phyloP scores from a whole-genome alignment of 2,888 invertebrate species.

The Agrochola circellaris region DNA sequence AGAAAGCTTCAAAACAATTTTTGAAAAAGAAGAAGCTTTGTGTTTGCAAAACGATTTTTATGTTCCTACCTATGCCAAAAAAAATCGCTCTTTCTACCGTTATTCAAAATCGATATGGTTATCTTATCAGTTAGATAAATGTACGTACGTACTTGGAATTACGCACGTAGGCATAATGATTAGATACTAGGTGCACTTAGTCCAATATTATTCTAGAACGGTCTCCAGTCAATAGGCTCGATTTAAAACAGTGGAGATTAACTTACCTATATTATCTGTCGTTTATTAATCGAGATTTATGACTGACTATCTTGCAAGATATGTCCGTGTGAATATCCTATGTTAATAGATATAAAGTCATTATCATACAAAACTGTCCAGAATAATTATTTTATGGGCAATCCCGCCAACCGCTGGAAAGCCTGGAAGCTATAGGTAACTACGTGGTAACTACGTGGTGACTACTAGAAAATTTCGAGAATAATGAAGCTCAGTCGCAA shows the following conservation, averaged over 20 bases:
- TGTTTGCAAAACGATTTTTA: neutral
- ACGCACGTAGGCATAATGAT: slow-evolving; percentile 10
- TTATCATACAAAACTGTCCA: neutral
- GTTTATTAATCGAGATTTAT: slow-evolving; percentile 23
- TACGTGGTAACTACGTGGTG: no score
- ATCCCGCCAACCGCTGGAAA: neutral
- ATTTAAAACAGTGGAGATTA: slow-evolving; percentile 15
- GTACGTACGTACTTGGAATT: neutral
- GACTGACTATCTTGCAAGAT: neutral
- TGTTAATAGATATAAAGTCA: neutral
- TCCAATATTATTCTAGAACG: slow-evolving; percentile 35
- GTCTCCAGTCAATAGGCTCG: neutral
- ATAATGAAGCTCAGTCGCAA: neutral
- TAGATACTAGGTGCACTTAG: slow-evolving; percentile 35
- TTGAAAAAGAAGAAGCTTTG: neutral
- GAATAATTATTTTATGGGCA: neutral
- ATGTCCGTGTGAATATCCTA: neutral
- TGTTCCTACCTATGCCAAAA: neutral
- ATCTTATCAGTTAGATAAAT: slow-evolving; percentile 30
- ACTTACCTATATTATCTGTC: neutral
- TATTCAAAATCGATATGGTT: slow-evolving; percentile 32
- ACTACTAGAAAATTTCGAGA: neutral
- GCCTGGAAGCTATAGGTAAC: neutral
- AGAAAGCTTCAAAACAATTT: no score
- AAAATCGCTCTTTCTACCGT: neutral